Conservation (phyloP, 2,888 invertebrate genomes). For the Apamea epomidion region DNA sequence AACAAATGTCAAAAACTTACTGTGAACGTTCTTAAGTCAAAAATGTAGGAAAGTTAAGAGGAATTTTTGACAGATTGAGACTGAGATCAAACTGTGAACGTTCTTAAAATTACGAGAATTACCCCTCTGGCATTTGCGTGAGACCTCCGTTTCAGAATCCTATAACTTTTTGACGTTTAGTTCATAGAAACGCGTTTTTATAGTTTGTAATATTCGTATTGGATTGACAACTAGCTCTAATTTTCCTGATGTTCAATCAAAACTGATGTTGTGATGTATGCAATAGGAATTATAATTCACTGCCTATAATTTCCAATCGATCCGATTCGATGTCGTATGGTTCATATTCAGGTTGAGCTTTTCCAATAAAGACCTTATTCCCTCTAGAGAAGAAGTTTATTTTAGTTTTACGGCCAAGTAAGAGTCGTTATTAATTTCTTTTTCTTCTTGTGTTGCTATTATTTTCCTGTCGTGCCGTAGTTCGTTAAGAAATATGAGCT, state of each 20-base stretch:
- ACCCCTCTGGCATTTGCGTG: background rate
- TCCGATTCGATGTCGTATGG: background rate
- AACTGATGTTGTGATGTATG: background rate
- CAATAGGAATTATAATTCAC: background rate
- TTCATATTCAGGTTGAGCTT: background rate
- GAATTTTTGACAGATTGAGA: no score
- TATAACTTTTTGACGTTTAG: background rate
- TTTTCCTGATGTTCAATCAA: background rate
- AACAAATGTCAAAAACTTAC: no score
- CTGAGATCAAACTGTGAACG: no score
- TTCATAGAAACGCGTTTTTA: no score
- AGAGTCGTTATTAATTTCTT: constrained; percentile 51
- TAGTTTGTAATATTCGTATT: no score
- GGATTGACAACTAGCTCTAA: background rate
- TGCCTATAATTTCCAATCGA: background rate
- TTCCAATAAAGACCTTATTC: background rate
- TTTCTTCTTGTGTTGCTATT: constrained; percentile 48
- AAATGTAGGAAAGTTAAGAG: no score
- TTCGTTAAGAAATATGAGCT: constrained; percentile 50
- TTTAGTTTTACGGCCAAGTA: constrained; percentile 28
- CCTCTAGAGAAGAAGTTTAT: constrained; percentile 26
- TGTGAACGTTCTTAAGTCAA: no score
- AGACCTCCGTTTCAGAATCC: background rate
- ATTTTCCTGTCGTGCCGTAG: constrained; percentile 47
- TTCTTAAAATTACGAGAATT: no score